These are phyloP conservation scores for Dicyrtomina minuta DNA, from an alignment of 2,888 invertebrate species.

Conservation along the genomic window DNA sequence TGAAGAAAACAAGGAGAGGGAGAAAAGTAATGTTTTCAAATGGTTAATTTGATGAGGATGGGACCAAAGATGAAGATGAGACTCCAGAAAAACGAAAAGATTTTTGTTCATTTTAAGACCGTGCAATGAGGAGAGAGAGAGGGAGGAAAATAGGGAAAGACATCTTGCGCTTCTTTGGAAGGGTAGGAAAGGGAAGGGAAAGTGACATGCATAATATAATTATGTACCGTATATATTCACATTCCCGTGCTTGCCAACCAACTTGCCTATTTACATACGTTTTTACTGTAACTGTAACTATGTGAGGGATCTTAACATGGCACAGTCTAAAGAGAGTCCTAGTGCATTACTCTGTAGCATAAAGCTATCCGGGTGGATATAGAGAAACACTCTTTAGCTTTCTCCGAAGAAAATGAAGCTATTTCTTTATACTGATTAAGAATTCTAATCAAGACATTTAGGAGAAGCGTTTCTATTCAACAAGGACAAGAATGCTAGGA, in stretches of 20 bases:
- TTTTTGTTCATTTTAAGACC: neutral
- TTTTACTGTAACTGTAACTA: too few species aligned
- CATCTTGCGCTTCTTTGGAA: neutral
- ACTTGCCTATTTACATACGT: too few species aligned
- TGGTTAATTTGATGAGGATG: conserved; percentile 19
- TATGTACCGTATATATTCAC: too few species aligned
- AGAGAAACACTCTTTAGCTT: too few species aligned
- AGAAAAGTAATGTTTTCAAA: conserved; percentile 6
- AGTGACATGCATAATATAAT: too few species aligned
- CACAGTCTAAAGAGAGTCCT: too few species aligned
- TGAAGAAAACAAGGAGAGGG: too few species aligned
- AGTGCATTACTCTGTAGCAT: too few species aligned
- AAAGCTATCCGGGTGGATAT: too few species aligned
- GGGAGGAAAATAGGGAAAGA: neutral
- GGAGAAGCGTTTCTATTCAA: conserved; percentile 33
- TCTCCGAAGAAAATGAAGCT: conserved; percentile 41
- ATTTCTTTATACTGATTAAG: conserved; percentile 48
- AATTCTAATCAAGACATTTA: conserved; percentile 51
- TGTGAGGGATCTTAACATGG: too few species aligned
- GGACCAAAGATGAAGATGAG: conserved; percentile 19
- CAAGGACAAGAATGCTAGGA: conserved; percentile 31
- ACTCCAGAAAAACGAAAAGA: neutral
- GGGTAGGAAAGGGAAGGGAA: neutral
- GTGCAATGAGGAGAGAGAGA: neutral
- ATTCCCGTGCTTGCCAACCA: too few species aligned